Conservation (phyloP, 2,888 invertebrate genomes). For the Callyntrura guangdongensis region DNA sequence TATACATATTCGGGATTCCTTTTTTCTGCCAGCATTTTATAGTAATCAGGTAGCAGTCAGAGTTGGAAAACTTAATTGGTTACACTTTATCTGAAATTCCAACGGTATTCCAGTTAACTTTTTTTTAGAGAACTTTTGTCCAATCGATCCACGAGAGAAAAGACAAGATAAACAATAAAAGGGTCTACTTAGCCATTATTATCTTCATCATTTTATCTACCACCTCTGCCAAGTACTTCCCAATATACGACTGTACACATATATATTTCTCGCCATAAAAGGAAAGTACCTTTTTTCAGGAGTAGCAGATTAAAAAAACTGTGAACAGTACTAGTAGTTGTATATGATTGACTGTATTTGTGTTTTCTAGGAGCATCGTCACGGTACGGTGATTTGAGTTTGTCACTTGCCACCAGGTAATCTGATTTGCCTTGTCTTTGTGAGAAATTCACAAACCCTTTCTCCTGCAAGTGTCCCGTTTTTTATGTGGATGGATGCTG, state of each 20-base stretch:
- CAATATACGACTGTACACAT: not conserved
- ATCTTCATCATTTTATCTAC: constrained; percentile 3
- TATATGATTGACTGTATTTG: constrained; percentile 27
- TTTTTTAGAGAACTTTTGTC: not conserved
- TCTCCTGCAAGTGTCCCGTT: not conserved
- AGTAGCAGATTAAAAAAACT: not conserved
- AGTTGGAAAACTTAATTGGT: constrained; percentile 13
- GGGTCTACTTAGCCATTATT: constrained; percentile 4
- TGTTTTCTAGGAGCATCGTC: constrained; percentile 47
- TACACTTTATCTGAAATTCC: not conserved
- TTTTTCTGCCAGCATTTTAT: not conserved
- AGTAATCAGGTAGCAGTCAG: not conserved
- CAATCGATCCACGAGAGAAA: not conserved
- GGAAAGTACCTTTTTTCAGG: not conserved
- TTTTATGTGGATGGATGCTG: not conserved
- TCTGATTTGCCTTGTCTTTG: constrained; percentile 76
- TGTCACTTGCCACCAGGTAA: constrained; percentile 81
- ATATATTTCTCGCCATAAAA: not conserved
- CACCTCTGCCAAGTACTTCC: not conserved
- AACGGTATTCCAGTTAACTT: not conserved
- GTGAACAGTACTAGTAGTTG: not conserved
- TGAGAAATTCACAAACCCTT: constrained; percentile 38
- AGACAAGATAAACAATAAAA: constrained; percentile 7
- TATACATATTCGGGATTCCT: not conserved
- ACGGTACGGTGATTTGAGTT: constrained; percentile 66